A percentile compares a stretch with the other conserved stretches of the same genome.
Evolutionary conservation across 53 echinoderm and acorn worm species (phyloP).

Genomic region (Echinarachnius parma): DNA sequence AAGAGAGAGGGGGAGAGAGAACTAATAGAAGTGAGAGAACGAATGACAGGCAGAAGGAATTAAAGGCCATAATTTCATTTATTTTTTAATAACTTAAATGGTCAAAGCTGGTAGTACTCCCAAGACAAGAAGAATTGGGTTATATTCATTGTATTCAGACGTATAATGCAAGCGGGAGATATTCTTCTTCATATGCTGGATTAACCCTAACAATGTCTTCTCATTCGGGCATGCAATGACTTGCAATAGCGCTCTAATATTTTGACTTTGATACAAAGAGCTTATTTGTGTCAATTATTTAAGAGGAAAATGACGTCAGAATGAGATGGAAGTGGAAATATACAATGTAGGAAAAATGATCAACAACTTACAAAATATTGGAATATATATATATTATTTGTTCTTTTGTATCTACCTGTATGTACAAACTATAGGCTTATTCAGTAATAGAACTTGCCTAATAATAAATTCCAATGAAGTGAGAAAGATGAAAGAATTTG

Average conservation of each 20-base stretch:
- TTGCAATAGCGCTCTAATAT: constrained; percentile 17
- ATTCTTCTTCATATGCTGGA: too few species aligned
- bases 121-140: too few species aligned
- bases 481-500: constrained; percentile 8
- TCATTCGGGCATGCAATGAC: not conserved
- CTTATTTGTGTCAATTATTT: constrained; percentile 23
- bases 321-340: constrained; percentile 24
- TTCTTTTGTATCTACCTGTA: constrained; percentile 51
- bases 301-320: too few species aligned
- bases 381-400: constrained; percentile 16
- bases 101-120: too few species aligned
- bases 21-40: not conserved
- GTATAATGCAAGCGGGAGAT: too few species aligned
- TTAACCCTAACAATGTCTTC: not conserved
- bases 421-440: constrained; percentile 47
- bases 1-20: not conserved
- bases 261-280: constrained; percentile 14
- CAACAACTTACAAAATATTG: constrained; percentile 34
- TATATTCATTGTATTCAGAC: too few species aligned
- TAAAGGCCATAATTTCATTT: too few species aligned
- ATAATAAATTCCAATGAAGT: constrained; percentile 50
- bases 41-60: not conserved
- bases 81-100: too few species aligned
- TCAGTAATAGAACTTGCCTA: constrained; percentile 55
- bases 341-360: constrained; percentile 27